These are phyloP conservation scores for Eunapius fragilis DNA, from an alignment of 37 sponge, comb jelly and placozoan species.

Conservation along the genomic window DNA sequence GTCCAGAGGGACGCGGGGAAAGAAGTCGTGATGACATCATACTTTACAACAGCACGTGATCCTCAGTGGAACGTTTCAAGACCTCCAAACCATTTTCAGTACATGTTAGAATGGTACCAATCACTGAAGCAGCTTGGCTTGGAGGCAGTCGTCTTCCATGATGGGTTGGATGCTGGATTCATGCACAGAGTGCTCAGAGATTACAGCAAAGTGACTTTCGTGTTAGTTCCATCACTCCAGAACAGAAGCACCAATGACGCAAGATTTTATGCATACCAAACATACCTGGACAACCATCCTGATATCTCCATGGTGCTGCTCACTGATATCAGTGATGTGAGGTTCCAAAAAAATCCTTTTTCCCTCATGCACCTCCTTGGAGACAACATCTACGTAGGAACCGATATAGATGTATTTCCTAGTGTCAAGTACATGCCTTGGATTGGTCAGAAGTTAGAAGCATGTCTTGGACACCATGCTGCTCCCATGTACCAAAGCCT, in stretches of 20 bases:
- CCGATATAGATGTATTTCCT: constrained; percentile 75
- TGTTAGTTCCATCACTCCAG: constrained; percentile 30
- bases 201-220: constrained; percentile 30
- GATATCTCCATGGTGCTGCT: constrained; percentile 60
- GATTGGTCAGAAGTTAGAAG: constrained; percentile 21
- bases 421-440: constrained; percentile 55
- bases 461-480: constrained; percentile 52
- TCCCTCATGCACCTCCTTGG: constrained; percentile 63
- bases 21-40: constrained; percentile 61
- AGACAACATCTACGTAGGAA: constrained; percentile 61
- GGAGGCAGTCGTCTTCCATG: constrained; percentile 70
- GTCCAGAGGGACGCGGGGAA: background rate
- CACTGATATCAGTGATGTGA: constrained; percentile 75
- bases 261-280: constrained; percentile 57
- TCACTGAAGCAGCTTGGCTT: constrained; percentile 27
- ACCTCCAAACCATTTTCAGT: constrained; percentile 32
- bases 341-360: constrained; percentile 67
- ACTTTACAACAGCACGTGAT: constrained; percentile 59
- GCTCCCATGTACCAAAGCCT: background rate
- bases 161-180: constrained; percentile 50
- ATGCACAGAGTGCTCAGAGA: constrained; percentile 13
- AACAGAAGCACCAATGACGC: constrained; percentile 77
- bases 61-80: constrained; percentile 28
- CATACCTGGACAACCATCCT: constrained; percentile 41
- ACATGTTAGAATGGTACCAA: constrained; percentile 47